Base-by-base conservation (phyloP, 1,140 invertebrate genomes). In the Zophobas atratus region DNA sequence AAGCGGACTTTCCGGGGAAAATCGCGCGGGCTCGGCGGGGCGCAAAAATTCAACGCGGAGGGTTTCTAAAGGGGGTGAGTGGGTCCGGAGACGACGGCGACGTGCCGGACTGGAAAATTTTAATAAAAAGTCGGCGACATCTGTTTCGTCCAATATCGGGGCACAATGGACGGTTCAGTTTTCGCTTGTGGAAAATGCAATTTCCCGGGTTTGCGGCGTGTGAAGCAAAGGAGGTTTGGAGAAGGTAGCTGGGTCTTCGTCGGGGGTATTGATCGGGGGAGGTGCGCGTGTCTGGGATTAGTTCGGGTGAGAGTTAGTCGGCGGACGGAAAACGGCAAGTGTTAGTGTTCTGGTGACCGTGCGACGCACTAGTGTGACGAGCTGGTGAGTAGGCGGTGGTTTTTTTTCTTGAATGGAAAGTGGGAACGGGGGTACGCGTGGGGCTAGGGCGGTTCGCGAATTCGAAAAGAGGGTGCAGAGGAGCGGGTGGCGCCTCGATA, bases 171-270 rank as follows among this genome's bases (percentile, higher is more conserved):
- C 20, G 20, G 20, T 51, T 63, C 77, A 70, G n/a, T 49, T 51
- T 51, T 51, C 43, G 73, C 73, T 43, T 46, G 75, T 53, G 36
- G 39, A 53, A 76, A 53, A 70, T 53, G 48, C 75, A 43, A 53
- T 73, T 73, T 73, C 71, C 71, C 71, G 71, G 71, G 71, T 43
- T 55, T 55, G 34, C 43, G 32, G 6, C 34, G 49, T 73, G 35
- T n/a, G 71, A 73, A 55, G 35, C 34, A 55, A 55, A 51, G 38
- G 41, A 43, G 34, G 46, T 34, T 41, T 8, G 3, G 4, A 34
- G n/a, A 8, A 1, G 1, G 35, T 33, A 35, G 2, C 32, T 33
- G n/a, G 32, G 49, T 73, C 71, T 56, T 56, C 36, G 38, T 73
- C 49, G 38, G 8, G 35, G 39, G 8, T 73, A 73, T 73, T 73